Conservation (phyloP, 2,797 vertebrate species). For the Neosilurus hyrtlii region DNA sequence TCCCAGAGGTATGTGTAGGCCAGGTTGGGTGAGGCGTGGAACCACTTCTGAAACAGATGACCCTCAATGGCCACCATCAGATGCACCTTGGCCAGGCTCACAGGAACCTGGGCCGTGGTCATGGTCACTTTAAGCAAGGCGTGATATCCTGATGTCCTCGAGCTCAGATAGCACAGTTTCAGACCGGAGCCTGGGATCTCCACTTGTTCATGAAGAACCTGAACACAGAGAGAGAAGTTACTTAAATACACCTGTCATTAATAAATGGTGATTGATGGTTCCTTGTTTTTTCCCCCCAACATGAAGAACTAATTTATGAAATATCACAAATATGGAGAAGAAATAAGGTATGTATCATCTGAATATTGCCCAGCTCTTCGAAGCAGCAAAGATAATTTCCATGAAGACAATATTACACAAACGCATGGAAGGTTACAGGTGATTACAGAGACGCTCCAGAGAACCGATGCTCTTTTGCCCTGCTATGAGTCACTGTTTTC, state of each 20-base stretch:
- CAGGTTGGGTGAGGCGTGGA: slow-evolving; percentile 85
- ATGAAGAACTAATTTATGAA: slow-evolving; percentile 9
- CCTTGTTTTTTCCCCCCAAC: not conserved
- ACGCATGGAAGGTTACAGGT: slow-evolving; percentile 33
- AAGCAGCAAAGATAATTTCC: slow-evolving; percentile 14
- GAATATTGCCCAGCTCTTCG: slow-evolving; percentile 18
- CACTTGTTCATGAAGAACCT: slow-evolving; percentile 88
- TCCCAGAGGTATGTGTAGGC: slow-evolving; percentile 88
- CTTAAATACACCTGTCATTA: not conserved
- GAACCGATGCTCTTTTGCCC: slow-evolving; percentile 32
- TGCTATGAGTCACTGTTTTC: slow-evolving; percentile 28
- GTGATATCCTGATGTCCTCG: slow-evolving; percentile 81
- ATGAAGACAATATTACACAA: slow-evolving; percentile 20
- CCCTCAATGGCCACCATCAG: slow-evolving; percentile 88
- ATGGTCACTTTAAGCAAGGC: slow-evolving; percentile 85
- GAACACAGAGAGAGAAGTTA: slow-evolving; percentile 9
- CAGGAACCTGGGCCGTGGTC: slow-evolving; percentile 82
- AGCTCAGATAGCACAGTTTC: slow-evolving; percentile 85
- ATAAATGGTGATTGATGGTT: not conserved
- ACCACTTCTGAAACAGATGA: slow-evolving; percentile 87
- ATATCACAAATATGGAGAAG: slow-evolving; percentile 22
- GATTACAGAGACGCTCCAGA: slow-evolving; percentile 38
- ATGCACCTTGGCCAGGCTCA: slow-evolving; percentile 85
- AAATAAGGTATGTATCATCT: slow-evolving; percentile 7
- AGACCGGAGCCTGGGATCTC: slow-evolving; percentile 80